These are phyloP conservation scores for Hirundo rustica DNA, from an alignment of 2,797 vertebrate species.

Conservation along the genomic window DNA sequence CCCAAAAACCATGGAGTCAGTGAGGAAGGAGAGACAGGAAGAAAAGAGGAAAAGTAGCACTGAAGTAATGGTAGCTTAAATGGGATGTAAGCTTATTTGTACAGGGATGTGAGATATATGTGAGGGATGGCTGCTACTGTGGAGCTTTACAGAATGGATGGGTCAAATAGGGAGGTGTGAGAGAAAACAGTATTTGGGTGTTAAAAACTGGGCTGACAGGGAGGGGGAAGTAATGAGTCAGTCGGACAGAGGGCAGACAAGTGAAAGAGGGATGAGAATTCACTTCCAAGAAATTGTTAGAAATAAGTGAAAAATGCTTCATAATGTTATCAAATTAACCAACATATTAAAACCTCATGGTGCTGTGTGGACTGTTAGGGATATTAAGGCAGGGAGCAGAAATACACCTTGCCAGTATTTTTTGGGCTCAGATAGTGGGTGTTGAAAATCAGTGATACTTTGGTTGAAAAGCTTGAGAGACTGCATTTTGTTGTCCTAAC, in stretches of 20 bases:
- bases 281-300: neutral
- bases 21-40: neutral
- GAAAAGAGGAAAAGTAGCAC: neutral
- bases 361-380: neutral
- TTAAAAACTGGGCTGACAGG: neutral
- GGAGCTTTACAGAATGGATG: neutral
- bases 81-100: neutral
- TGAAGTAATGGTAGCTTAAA: neutral
- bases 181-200: neutral
- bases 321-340: neutral
- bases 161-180: neutral
- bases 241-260: neutral
- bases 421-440: neutral
- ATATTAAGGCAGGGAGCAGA: neutral
- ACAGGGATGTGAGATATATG: rapidly evolving
- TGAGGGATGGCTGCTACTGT: neutral
- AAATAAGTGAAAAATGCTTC: neutral
- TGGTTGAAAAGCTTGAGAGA: neutral
- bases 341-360: neutral
- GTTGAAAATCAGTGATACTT: neutral
- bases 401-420: neutral
- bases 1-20: rapidly evolving
- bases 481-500: neutral
- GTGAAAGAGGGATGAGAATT: neutral
- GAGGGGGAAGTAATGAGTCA: neutral